A percentile compares a stretch with the other conserved stretches of the same genome.
These are phyloP conservation scores for Morpho deidamia DNA, from an alignment of 2,888 invertebrate species.

Conservation along the genomic window DNA sequence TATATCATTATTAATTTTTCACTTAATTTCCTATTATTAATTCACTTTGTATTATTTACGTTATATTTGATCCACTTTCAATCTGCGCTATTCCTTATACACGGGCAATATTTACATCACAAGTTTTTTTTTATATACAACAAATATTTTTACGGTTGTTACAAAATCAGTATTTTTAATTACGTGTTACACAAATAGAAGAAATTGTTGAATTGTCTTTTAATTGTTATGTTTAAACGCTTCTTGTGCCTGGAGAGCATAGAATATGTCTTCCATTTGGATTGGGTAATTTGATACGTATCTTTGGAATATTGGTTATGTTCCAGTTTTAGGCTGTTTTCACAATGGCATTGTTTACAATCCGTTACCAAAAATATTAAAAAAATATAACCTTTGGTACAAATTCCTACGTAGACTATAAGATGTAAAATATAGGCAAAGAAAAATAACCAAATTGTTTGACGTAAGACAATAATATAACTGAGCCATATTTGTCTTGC, in stretches of 20 bases:
- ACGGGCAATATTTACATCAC: slow-evolving; percentile 4
- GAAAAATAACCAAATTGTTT: background rate
- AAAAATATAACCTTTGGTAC: background rate
- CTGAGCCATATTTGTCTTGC: background rate
- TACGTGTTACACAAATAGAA: slow-evolving; percentile 14
- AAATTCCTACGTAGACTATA: background rate
- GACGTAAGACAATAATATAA: background rate
- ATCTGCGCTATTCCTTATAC: background rate
- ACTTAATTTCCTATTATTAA: no score
- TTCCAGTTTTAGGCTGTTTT: slow-evolving; percentile 14
- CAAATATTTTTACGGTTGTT: slow-evolving; percentile 22
- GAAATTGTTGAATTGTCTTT: slow-evolving; percentile 24
- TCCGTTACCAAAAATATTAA: background rate
- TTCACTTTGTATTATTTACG: no score
- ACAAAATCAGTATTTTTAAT: slow-evolving; percentile 25
- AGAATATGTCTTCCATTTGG: slow-evolving; percentile 61
- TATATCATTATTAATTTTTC: no score
- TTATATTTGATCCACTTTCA: background rate
- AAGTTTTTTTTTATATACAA: slow-evolving; percentile 9
- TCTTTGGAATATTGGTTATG: slow-evolving; percentile 59
- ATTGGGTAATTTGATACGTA: slow-evolving; percentile 37
- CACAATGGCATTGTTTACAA: background rate
- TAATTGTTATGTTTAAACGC: slow-evolving; percentile 27
- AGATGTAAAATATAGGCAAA: background rate
- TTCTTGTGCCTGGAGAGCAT: slow-evolving; percentile 34